Conservation (phyloP, 2,797 vertebrate genomes). For the Phalanger gymnotis region DNA sequence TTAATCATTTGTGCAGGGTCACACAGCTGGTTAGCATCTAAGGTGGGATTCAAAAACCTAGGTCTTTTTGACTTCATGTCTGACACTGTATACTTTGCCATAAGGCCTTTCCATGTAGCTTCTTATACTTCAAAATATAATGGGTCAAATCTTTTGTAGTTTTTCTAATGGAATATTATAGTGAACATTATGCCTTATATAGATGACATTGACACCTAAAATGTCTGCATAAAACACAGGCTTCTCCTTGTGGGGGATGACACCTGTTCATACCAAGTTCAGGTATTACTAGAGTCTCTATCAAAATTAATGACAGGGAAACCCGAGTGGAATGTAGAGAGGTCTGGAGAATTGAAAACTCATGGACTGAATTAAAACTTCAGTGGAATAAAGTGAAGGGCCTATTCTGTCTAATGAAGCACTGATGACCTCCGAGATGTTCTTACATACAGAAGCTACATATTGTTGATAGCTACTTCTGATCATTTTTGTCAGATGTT, state of each 20-base stretch:
- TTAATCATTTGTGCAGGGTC: background rate
- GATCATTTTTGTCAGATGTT: background rate
- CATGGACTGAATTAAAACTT: background rate
- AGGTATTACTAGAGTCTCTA: background rate
- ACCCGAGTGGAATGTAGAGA: background rate
- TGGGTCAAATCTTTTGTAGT: background rate
- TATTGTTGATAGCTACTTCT: background rate
- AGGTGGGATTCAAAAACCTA: background rate
- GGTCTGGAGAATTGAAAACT: background rate
- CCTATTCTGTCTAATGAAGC: background rate
- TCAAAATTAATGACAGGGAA: background rate
- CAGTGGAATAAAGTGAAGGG: background rate
- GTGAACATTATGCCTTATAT: background rate
- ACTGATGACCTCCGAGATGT: background rate
- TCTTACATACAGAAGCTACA: background rate
- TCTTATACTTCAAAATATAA: background rate
- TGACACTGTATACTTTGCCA: background rate
- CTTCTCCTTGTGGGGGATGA: background rate
- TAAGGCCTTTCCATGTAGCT: background rate
- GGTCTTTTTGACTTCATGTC: background rate
- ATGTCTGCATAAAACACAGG: background rate
- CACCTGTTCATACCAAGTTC: background rate
- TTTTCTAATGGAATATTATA: background rate
- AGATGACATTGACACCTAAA: background rate
- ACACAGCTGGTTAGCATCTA: background rate